Conservation (phyloP, 1,140 invertebrate species). For the Mizuhopecten yessoensis region DNA sequence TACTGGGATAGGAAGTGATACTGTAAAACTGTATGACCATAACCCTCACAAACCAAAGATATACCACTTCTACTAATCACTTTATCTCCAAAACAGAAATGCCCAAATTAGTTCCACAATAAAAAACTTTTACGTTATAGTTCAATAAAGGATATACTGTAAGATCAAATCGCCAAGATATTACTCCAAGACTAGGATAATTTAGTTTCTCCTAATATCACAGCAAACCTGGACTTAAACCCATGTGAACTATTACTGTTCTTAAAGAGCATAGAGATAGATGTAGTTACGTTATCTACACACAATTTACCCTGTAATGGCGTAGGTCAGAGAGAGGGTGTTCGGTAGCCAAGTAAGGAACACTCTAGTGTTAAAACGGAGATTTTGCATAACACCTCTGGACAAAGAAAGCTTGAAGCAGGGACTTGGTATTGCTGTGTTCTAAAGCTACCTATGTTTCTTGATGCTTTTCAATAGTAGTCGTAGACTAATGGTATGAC, state of each 20-base stretch:
- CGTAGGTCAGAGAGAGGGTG: not conserved
- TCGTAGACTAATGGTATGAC: no score
- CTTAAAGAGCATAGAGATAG: not conserved
- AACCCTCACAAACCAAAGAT: no score
- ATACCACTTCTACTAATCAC: no score
- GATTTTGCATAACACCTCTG: not conserved
- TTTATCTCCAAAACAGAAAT: no score
- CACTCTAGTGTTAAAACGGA: not conserved
- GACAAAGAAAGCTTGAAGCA: not conserved
- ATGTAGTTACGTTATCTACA: not conserved
- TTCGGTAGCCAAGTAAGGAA: not conserved
- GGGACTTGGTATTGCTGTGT: no score
- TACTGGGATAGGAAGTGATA: no score
- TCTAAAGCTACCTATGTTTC: no score
- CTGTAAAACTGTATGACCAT: no score
- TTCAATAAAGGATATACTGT: not conserved
- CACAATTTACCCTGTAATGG: not conserved
- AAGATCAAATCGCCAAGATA: not conserved
- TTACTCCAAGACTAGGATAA: not conserved
- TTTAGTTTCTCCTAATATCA: not conserved
- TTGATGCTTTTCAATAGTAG: no score
- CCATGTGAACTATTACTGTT: not conserved
- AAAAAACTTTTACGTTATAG: no score
- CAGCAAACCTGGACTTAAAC: not conserved
- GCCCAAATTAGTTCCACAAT: no score